Conservation (phyloP, 2,113 vertebrate genomes). For the mouse (Mus musculus) region DNA sequence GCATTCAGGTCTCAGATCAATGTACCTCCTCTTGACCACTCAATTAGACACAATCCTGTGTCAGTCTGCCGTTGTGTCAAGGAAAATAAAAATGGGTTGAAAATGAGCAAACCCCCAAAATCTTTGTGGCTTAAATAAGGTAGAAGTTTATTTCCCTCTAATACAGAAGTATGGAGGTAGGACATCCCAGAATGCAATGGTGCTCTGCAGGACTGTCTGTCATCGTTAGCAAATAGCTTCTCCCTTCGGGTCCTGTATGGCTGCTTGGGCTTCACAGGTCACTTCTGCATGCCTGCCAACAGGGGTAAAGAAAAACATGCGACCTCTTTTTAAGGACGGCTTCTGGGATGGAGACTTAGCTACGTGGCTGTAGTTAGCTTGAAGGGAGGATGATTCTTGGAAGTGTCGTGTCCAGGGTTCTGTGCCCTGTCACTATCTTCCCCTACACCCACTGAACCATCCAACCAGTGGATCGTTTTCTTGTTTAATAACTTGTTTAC, state of each 20-base stretch:
- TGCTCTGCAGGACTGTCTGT: background rate
- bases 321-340: background rate
- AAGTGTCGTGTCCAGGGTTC: background rate
- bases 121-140: background rate
- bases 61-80: background rate
- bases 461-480: background rate
- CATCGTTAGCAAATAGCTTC: background rate
- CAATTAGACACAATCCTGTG: background rate
- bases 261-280: background rate
- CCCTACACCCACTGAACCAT: background rate
- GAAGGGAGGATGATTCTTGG: background rate
- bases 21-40: background rate
- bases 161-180: background rate
- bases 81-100: background rate
- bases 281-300: background rate
- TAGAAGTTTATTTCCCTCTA: slow-evolving; percentile 3
- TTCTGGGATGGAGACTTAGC: background rate
- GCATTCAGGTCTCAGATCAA: background rate
- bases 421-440: background rate
- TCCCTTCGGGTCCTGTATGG: background rate
- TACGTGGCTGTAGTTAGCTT: background rate
- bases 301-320: background rate
- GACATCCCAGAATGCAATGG: background rate
- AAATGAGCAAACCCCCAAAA: background rate
- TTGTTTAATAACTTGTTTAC: background rate